Evolutionary conservation across 2,797 vertebrate genomes (phyloP), one percentile per base, ranked within the genome.

Genomic region (Rhadinocentrus ornatus): DNA sequence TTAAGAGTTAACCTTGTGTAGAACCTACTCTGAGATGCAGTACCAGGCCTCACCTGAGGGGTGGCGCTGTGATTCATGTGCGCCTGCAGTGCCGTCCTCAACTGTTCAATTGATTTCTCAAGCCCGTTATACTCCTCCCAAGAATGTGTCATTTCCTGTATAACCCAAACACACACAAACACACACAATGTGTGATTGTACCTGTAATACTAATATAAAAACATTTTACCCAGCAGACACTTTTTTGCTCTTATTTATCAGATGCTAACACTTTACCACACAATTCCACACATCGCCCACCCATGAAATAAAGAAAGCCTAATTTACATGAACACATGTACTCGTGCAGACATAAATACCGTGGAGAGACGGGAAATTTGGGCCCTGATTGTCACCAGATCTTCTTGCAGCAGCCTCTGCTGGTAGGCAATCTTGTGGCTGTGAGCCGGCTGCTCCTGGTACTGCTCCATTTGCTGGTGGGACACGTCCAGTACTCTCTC

Each of bases 401-500:
- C 97, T 26, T 99, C 97, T 77, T 97, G 97, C 70, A 99, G 94
- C 65, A 99, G 94, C 62, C 94, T 96, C 93, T 98, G 97, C 90
- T 99, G 97, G 80, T 93, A 96, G 78, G 95, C 93, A 8, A 99
- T 98, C 83, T 99, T 98, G 67, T 98, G 95, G 34, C 89, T 73
- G 4, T 98, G 97, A 70, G 93, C 92, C 0, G 95, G 96, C 81
- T 98, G 96, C 71, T 97, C 96, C 87, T 94, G 95, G 91, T 96
- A 98, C 91, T 96, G 95, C 80, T 98, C 97, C 96, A 96, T 96
- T 91, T 99, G 97, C 84, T 96, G 95, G 89, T 97, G 97, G 48
- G 96, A 94, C 75, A 97, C 92, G 71, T 97, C 97, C 85, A 99
- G 84, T 20, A 98, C 95, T 0, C 94, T 95, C 86, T 99, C 97